Evolutionary conservation across 2,113 vertebrate genomes (phyloP).

Genomic region (Asarcornis scutulata): DNA sequence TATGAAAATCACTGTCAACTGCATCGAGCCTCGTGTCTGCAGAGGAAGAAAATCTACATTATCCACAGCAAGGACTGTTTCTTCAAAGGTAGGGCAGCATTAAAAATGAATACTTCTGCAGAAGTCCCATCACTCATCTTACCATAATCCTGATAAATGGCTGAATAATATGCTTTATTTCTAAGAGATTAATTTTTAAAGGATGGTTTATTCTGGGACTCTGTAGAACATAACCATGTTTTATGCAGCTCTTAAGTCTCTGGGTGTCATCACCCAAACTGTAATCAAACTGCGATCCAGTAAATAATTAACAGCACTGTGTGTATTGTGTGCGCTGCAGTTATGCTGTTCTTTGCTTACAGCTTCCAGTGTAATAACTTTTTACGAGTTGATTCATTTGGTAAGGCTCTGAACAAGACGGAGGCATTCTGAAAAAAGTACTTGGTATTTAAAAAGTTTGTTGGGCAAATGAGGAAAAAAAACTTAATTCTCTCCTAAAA

Average conservation of each 20-base stretch:
- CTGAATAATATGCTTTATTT: background rate
- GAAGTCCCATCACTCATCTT: background rate
- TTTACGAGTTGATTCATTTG: background rate
- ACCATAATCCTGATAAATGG: background rate
- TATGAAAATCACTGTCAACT: slow-evolving; percentile 96
- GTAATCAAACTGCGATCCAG: background rate
- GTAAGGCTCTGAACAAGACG: background rate
- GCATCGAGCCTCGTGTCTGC: slow-evolving; percentile 88
- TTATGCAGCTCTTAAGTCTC: slow-evolving; percentile 19
- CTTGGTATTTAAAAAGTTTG: background rate
- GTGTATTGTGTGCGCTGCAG: background rate
- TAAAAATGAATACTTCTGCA: background rate
- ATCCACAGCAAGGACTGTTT: slow-evolving; percentile 93
- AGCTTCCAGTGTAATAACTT: background rate
- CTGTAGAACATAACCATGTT: background rate
- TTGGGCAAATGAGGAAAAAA: background rate
- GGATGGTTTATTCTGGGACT: slow-evolving; percentile 1
- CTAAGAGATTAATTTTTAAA: background rate
- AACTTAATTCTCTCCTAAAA: background rate
- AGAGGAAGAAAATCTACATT: slow-evolving; percentile 83
- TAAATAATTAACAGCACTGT: slow-evolving; percentile 19
- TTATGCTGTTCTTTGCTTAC: background rate
- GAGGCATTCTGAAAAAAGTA: background rate
- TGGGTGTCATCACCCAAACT: background rate
- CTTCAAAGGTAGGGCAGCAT: slow-evolving; percentile 88